phyloP scores from a whole-genome alignment of 2,888 invertebrate species.

The Cremastobaeus sp. region DNA sequence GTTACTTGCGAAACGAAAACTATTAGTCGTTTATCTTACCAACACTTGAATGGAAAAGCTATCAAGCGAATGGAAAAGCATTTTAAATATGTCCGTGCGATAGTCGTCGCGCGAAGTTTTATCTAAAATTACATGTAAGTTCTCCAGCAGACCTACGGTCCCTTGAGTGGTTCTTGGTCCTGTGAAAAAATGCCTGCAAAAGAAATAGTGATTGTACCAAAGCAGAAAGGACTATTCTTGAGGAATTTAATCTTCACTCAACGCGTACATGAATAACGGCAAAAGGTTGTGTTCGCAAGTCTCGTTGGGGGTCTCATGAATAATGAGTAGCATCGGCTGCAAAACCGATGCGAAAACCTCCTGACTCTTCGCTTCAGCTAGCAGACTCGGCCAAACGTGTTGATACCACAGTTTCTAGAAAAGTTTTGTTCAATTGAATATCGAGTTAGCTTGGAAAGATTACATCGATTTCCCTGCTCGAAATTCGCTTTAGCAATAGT shows the following conservation, averaged over 20 bases:
- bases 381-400: slow-evolving; percentile 93
- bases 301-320: slow-evolving; percentile 87
- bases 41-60: slow-evolving; percentile 93
- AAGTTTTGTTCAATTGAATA: too few species aligned
- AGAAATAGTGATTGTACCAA: neutral
- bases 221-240: neutral
- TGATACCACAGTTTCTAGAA: slow-evolving; percentile 96
- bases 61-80: slow-evolving; percentile 92
- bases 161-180: slow-evolving; percentile 90
- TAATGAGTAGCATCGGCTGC: slow-evolving; percentile 89
- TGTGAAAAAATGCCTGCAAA: slow-evolving; percentile 84
- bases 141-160: slow-evolving; percentile 92
- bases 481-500: too few species aligned
- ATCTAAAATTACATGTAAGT: slow-evolving; percentile 91
- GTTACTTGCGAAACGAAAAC: slow-evolving; percentile 3
- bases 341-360: slow-evolving; percentile 92
- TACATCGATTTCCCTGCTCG: too few species aligned
- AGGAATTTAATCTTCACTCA: neutral
- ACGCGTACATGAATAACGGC: slow-evolving; percentile 88
- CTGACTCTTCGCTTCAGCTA: slow-evolving; percentile 89
- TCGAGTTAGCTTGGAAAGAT: too few species aligned
- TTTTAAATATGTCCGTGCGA: slow-evolving; percentile 89
- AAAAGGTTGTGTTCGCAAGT: slow-evolving; percentile 90
- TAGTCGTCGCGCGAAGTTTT: slow-evolving; percentile 91
- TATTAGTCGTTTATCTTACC: slow-evolving; percentile 81